Conservation (phyloP, 2,797 vertebrate genomes). For the Scyliorhinus canicula region DNA sequence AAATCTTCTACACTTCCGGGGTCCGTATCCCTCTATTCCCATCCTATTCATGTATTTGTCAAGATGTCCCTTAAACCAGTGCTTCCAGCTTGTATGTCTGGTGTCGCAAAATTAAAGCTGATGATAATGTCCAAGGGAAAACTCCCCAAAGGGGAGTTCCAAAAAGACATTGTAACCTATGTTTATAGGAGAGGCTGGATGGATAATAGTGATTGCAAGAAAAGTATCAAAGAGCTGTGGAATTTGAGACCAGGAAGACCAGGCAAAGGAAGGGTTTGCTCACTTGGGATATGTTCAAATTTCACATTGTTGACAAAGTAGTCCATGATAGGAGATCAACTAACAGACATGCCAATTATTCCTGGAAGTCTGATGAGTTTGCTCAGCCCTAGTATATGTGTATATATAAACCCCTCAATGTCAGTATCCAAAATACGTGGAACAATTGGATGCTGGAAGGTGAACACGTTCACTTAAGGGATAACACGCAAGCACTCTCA, state of each 20-base stretch:
- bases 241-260: not conserved
- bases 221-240: not conserved
- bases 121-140: not conserved
- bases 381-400: not conserved
- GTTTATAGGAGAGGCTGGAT: not conserved
- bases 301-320: not conserved
- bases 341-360: not conserved
- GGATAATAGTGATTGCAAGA: not conserved
- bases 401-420: not conserved
- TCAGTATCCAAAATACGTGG: not conserved
- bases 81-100: not conserved
- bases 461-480: not conserved
- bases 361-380: not conserved
- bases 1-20: no score
- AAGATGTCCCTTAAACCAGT: no score
- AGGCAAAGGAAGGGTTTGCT: not conserved
- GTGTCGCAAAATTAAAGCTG: not conserved
- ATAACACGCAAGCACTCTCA: no score
- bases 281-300: not conserved
- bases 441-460: not conserved
- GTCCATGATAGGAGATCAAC: not conserved
- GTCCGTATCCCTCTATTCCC: no score
- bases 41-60: no score
- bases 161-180: no score
- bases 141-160: no score